phyloP scores from a whole-genome alignment of 2,113 vertebrate genomes.

The Sterrhoptilus dennistouni region DNA sequence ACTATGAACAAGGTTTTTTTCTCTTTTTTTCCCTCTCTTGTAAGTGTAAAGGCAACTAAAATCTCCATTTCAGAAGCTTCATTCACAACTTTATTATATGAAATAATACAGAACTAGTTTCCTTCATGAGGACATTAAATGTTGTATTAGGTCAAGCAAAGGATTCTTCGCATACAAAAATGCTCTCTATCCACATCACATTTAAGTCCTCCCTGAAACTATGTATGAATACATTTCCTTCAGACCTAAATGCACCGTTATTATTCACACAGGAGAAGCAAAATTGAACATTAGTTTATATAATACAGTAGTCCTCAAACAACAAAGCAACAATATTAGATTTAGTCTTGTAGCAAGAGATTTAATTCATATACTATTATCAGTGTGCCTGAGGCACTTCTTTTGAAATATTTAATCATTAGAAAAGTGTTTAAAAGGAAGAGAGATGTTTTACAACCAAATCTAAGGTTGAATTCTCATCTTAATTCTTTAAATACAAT shows the following conservation, averaged over 20 bases:
- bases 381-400: not conserved
- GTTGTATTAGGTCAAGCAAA: not conserved
- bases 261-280: not conserved
- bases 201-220: not conserved
- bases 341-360: not conserved
- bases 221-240: not conserved
- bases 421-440: not conserved
- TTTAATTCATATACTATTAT: slow-evolving; percentile 25
- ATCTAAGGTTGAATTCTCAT: not conserved
- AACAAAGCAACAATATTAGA: slow-evolving; percentile 7
- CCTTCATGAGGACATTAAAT: not conserved
- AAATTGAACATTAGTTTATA: not conserved
- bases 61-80: not conserved
- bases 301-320: not conserved
- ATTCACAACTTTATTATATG: not conserved
- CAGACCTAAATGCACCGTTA: not conserved
- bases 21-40: not conserved
- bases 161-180: not conserved
- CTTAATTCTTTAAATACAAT: slow-evolving; percentile 19
- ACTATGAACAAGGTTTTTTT: not conserved
- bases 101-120: not conserved
- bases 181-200: not conserved
- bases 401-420: slow-evolving; percentile 6
- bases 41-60: not conserved
- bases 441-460: not conserved